Evolutionary conservation across 2,113 vertebrate species (phyloP), one percentile per base, ranked within the genome.

Genomic region (Leptobrachium leishanense): DNA sequence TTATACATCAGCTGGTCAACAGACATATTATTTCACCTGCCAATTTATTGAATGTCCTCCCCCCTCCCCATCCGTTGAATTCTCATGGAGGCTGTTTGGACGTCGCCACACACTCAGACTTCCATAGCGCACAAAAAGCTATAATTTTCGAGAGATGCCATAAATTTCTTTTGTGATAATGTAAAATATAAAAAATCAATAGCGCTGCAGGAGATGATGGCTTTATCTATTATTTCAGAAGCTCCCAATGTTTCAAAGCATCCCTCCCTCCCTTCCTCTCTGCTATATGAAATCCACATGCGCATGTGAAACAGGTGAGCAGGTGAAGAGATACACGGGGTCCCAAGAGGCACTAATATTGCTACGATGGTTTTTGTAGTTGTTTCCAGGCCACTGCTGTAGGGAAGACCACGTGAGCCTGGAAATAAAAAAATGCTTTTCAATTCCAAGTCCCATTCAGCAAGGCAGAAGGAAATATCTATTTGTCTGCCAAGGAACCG

Each of bases 101-200:
- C 2, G 62, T 57, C 43, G 31, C n/a, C 68, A 15, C 43, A 46
- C 20, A 39, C 64, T 20, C 59, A 43, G 59, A 72, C 44, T 31
- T 79, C 41, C 63, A 66, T 53, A 76, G 85, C 84, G 88, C 85
- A 85, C 86, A 84, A 88, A 86, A 87, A 84, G 88, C 80, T 85
- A 86, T 86, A 84, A 83, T 86, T 85, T 59, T 87, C 84, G 87
- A 89, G 87, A 83, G 84, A 86, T 82, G 83, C 85, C 84, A 89
- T 89, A 89, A 87, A 88, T 90, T 87, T 87, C 82, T 77, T 87
- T 67, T 79, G 84, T 85, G 88, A 88, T 90, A 91, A 91, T 87
- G 84, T 85, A 78, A 87, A 84, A 57, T 68, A 46, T 50, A 64
- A 72, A 71, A 90, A 90, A 89, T 89, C 89, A 83, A 91, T 91